A percentile compares a stretch with the other conserved stretches of the same genome.
Evolutionary conservation across 1,140 invertebrate species (phyloP).

Genomic region (Trissolcus basalis): DNA sequence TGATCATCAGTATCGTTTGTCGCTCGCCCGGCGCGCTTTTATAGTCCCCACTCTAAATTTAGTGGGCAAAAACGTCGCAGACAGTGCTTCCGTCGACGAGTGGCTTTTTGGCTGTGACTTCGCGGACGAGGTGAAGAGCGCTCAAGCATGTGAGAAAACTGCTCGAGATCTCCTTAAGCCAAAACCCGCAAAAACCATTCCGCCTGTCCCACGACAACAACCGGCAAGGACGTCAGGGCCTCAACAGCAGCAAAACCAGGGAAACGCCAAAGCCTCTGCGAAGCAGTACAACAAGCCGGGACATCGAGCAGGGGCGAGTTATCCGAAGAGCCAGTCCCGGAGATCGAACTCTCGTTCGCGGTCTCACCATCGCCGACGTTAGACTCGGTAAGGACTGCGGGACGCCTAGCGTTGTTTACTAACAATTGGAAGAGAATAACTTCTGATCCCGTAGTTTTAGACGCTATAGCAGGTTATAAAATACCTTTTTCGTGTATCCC

Average conservation of each 20-base stretch:
- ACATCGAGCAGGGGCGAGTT: background rate
- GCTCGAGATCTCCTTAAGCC: background rate
- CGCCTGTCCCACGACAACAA: background rate
- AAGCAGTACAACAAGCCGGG: constrained; percentile 1
- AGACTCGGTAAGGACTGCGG: constrained; percentile 13
- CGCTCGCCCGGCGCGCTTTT: background rate
- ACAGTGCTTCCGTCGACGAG: background rate
- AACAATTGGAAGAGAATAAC: constrained; percentile 11
- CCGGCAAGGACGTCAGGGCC: background rate
- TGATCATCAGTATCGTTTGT: background rate
- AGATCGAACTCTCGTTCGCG: constrained; percentile 12
- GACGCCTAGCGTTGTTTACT: background rate
- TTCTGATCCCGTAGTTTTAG: constrained; percentile 4
- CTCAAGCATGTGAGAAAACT: background rate
- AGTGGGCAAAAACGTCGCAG: background rate
- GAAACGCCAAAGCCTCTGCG: background rate
- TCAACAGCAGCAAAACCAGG: background rate
- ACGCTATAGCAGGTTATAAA: constrained; percentile 7
- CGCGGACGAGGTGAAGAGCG: background rate
- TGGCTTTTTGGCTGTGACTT: constrained; percentile 1
- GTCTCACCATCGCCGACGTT: background rate
- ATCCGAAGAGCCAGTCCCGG: background rate
- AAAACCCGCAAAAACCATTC: background rate
- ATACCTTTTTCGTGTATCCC: constrained; percentile 7
- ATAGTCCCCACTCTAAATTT: background rate